These are phyloP conservation scores for Sphyrna mokarran DNA, from an alignment of 2,113 vertebrate genomes.

Conservation along the genomic window DNA sequence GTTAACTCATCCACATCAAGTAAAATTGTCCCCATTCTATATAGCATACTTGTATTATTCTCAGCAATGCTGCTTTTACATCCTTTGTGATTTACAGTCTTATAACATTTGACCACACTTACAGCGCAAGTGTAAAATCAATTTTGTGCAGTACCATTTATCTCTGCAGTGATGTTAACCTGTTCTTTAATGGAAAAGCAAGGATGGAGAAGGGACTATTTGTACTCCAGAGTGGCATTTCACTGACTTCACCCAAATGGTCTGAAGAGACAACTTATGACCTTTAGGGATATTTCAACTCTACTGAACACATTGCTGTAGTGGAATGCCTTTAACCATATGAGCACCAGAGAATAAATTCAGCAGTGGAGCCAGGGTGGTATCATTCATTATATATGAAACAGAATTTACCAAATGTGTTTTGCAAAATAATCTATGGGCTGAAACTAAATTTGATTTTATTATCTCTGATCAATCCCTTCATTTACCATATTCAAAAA, in stretches of 20 bases:
- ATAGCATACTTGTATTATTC: slow-evolving; percentile 13
- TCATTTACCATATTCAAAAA: neutral
- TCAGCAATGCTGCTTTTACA: slow-evolving; percentile 41
- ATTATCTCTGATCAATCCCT: neutral
- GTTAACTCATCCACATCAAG: neutral
- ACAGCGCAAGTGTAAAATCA: slow-evolving; percentile 62
- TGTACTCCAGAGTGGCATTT: slow-evolving; percentile 63
- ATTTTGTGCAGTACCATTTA: slow-evolving; percentile 63
- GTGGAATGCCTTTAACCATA: slow-evolving; percentile 50
- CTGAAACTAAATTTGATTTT: neutral
- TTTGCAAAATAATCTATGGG: neutral
- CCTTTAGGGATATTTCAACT: slow-evolving; percentile 61
- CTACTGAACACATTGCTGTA: slow-evolving; percentile 45
- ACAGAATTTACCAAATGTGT: neutral
- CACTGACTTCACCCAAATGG: slow-evolving; percentile 53
- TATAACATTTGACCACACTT: slow-evolving; percentile 62
- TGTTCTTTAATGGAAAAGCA: slow-evolving; percentile 58
- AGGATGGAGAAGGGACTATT: slow-evolving; percentile 58
- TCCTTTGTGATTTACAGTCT: slow-evolving; percentile 51
- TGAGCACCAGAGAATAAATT: slow-evolving; percentile 34
- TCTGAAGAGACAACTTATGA: slow-evolving; percentile 58
- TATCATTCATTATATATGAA: neutral
- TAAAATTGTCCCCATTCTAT: neutral
- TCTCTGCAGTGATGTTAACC: slow-evolving; percentile 58
- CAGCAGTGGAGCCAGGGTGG: neutral